Conservation (phyloP, 2,888 invertebrate species). For the Melanostoma mellinum region DNA sequence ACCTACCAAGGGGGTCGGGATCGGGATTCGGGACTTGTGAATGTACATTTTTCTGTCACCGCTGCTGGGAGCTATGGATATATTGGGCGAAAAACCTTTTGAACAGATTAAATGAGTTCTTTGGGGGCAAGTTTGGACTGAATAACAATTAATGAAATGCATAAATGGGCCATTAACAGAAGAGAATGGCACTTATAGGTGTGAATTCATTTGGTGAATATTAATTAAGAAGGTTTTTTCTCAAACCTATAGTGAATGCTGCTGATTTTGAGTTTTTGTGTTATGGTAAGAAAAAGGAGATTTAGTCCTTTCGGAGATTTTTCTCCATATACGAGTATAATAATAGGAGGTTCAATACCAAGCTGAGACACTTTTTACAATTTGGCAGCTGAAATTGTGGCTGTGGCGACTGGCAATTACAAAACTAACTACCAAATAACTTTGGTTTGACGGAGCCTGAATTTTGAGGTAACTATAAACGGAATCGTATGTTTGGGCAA, state of each 20-base stretch:
- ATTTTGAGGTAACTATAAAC: too few species aligned
- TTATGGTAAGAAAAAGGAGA: too few species aligned
- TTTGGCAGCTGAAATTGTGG: too few species aligned
- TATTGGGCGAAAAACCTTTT: constrained; percentile 55
- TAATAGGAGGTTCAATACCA: too few species aligned
- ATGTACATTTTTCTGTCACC: constrained; percentile 43
- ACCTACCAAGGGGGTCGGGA: background rate
- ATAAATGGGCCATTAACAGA: constrained; percentile 35
- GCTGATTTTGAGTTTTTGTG: too few species aligned
- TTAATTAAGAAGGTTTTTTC: constrained; percentile 16
- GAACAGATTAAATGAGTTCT: constrained; percentile 53
- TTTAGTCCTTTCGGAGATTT: too few species aligned
- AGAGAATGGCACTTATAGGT: constrained; percentile 9
- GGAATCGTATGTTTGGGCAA: too few species aligned
- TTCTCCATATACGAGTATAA: too few species aligned
- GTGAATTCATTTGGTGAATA: constrained; percentile 30
- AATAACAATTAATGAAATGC: constrained; percentile 61
- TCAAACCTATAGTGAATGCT: background rate
- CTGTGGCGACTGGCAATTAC: too few species aligned
- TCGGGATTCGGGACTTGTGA: constrained; percentile 38
- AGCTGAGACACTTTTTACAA: too few species aligned
- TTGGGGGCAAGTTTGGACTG: constrained; percentile 22
- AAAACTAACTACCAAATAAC: too few species aligned
- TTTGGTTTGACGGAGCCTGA: too few species aligned
- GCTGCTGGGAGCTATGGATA: constrained; percentile 44